phyloP scores from a whole-genome alignment of 2,888 invertebrate genomes.

The Graphium colonna region DNA sequence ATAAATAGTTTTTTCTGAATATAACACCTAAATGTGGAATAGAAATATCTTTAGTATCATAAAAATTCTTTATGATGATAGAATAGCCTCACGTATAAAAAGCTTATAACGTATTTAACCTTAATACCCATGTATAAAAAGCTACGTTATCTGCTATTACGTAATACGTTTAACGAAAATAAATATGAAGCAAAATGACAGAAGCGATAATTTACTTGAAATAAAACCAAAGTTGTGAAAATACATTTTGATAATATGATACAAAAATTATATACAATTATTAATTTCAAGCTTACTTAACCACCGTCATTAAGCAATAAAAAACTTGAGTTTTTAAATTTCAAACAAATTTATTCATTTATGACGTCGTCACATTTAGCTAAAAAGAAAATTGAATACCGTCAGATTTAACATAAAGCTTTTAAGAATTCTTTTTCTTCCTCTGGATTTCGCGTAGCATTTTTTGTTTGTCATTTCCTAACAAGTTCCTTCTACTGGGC shows the following conservation, averaged over 20 bases:
- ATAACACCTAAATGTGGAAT: neutral
- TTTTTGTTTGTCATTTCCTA: constrained; percentile 7
- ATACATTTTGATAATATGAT: neutral
- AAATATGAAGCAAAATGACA: too few species aligned
- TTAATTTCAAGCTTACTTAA: neutral
- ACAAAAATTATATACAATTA: neutral
- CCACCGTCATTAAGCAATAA: neutral
- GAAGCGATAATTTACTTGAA: too few species aligned
- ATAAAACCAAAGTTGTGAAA: too few species aligned
- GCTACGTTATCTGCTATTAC: too few species aligned
- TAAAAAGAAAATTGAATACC: neutral
- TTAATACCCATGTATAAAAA: too few species aligned
- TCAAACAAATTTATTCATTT: neutral
- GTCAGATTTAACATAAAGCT: neutral
- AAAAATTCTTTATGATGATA: too few species aligned
- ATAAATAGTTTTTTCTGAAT: constrained; percentile 52
- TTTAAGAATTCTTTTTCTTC: neutral
- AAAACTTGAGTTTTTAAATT: neutral
- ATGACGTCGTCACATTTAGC: neutral
- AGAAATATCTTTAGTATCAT: neutral
- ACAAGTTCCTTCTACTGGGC: constrained; percentile 5
- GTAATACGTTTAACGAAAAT: too few species aligned
- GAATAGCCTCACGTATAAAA: neutral
- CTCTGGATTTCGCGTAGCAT: constrained; percentile 1
- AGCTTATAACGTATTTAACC: too few species aligned